Evolutionary conservation across 2,888 invertebrate species (phyloP), one percentile per base, ranked within the genome.

Genomic region (Leptogaster cylindrica): DNA sequence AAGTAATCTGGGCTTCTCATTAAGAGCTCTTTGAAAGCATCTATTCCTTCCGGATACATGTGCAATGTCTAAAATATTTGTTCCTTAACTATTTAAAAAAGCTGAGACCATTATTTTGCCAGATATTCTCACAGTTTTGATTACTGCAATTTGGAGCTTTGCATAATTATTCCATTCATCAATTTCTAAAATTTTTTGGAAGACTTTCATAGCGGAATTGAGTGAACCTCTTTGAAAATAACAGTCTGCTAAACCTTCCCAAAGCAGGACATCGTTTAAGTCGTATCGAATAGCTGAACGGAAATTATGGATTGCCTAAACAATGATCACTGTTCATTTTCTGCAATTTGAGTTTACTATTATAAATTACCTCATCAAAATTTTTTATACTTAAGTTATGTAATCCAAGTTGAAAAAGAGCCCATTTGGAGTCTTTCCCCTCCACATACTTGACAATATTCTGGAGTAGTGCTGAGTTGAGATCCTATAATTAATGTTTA

Each of bases 191-290:
- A 90, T 90, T 82, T 88, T 89, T 72, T 89, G 87, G 78, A 93
- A 96, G 31, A 93, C 93, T 77, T 90, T 91, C 67, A 94, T 82
- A n/a, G 95, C 92, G 5, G 96, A 92, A 48, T 89, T 89, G 76
- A 88, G 91, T n/a, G 95, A 93, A 1, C 96, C 96, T 72, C 94
- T 84, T n/a, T 87, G 86, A 74, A 89, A 86, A 79, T 96, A 96
- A 0, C 94, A 92, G 83, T 96, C 96, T 36, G 91, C 96, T 72
- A 97, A 82, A 71, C 92, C 89, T 81, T 95, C 95, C 91, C 94
- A 95, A 72, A 90, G 86, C 72, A 83, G 88, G 84, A 87, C 85
- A 79, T 93, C 89, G 70, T 83, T 83, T 7, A 88, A 84, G 76
- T 91, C 87, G 52, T 82, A 81, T 77, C 90, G 86, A 5, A 92